Evolutionary conservation across 2,888 invertebrate genomes (phyloP), one percentile per base, ranked within the genome.

Genomic region (Sarcophaga rosellei): DNA sequence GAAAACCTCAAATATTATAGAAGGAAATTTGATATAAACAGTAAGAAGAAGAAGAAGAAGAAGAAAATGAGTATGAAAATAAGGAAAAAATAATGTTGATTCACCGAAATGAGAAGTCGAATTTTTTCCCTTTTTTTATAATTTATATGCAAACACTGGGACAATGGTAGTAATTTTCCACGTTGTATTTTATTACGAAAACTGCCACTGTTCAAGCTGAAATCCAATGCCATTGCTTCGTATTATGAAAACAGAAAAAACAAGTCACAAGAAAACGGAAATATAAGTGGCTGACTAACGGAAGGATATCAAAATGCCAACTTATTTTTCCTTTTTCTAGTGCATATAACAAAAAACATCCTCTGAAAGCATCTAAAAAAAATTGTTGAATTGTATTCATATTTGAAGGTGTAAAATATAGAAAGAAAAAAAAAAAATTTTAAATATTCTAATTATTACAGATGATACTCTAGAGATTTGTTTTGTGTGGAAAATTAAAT

Each of bases 91-190:
- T 53, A 57, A 66, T 20, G 21, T 57, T 61, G 65, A 81, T 78
- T 85, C 57, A 75, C 62, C 61, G 35, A 81, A 85, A 72, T 75
- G 35, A 35, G 35, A 10, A 35, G 35, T 10, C 10, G 2, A 35
- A 35, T 2, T 0, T 8, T 35, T 25, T 25, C 4, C 4, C 4
- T 25, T 35, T 35, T 35, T 80, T 63, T 62, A 79, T 74, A 77
- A 85, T 81, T 81, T 78, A 81, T 85, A 78, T 85, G 81, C 81
- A 85, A 81, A 81, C 85, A 77, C 47, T 69, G 20, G 81, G 17
- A 78, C 83, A 83, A 69, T 73, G 53, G 63, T 12, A 79, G 70
- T 62, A 21, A 25, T 75, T 77, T 77, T 72, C n/a, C 15, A 62
- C 65, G 20, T 66, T 68, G 20, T 72, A 20, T 75, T 74, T 75